Base-by-base conservation (phyloP, 1,140 invertebrate genomes). In the Streblospio benedicti region DNA sequence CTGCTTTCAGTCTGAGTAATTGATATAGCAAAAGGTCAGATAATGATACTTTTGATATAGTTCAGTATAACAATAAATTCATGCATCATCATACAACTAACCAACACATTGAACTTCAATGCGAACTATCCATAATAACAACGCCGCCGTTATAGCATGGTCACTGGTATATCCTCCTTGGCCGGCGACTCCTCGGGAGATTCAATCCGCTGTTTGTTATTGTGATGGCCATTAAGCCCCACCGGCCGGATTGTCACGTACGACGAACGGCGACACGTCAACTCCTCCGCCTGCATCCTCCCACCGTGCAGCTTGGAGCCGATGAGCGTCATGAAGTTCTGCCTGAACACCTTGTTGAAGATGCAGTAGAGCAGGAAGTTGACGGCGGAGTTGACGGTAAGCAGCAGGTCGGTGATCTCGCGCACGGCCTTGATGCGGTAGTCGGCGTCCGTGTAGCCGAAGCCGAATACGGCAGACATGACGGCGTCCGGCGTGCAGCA, bases 321-420 rank as follows among this genome's bases (percentile, higher is more conserved):
- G 49, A 59, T 52, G 14, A 59, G 56, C 28, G 30, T 41, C 18
- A 27, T 43, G 57, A 60, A 60, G 20, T 60, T 49, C 14, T 33
- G 16, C 12, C 62, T 35, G 45, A 63, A 60, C 27, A 62, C 35
- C 6, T 32, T 38, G 32, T 50, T 56, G 60, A 63, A 55, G 28
- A 44, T 82, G 68, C 86, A 88, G 73, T 89, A 90, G 53, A 90
- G 76, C 51, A 89, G 77, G 76, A 89, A 89, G 77, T 89, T 89
- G 5, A 84, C 80, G 0, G 77, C 77, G 2, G 87, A 85, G 75
- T 89, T 88, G 35, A 88, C 73, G 25, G 83, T 80, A n/a, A 86
- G 74, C 31, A 90, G 72, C 25, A 87, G 80, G 72, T 90, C 89
- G 66, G 84, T 87, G 33, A 89, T 83, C 74, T 88, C 89, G 2